Percentiles rank a stretch among this genome's conserved stretches.
phyloP scores from a whole-genome alignment of 2,113 vertebrate species.

The Dendrocopos noguchii region DNA sequence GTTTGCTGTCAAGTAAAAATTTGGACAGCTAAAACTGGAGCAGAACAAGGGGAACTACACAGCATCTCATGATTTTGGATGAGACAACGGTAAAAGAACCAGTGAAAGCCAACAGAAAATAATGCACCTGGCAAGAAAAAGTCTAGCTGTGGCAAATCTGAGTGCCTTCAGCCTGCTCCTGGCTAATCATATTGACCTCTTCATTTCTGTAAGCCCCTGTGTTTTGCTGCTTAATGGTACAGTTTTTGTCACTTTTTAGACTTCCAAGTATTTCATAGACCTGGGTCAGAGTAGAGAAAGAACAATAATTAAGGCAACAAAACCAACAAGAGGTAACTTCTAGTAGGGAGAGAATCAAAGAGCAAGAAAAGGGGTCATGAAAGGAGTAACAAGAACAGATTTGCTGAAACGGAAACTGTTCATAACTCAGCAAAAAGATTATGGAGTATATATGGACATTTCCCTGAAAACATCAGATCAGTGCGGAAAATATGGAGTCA shows the following conservation, averaged over 20 bases:
- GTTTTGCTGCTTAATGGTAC: background rate
- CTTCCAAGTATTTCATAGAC: background rate
- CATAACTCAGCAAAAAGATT: background rate
- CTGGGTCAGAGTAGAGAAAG: background rate
- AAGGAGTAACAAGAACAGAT: background rate
- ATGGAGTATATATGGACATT: background rate
- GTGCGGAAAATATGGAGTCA: background rate
- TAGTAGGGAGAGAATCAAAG: background rate
- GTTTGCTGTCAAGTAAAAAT: background rate
- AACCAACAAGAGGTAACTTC: background rate
- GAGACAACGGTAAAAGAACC: background rate
- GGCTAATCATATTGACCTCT: background rate
- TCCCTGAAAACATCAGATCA: background rate
- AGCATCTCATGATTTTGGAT: background rate
- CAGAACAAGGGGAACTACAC: background rate
- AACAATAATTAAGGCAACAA: background rate
- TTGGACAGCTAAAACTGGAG: background rate
- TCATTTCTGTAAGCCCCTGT: background rate
- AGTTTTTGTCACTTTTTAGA: background rate
- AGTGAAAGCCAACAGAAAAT: background rate
- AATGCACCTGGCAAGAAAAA: background rate
- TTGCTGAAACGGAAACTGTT: background rate
- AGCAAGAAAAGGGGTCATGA: background rate
- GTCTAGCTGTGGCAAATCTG: background rate
- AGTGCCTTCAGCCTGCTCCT: background rate